Evolutionary conservation across 2,113 vertebrate species (phyloP).

Genomic region (Cololabis saira): DNA sequence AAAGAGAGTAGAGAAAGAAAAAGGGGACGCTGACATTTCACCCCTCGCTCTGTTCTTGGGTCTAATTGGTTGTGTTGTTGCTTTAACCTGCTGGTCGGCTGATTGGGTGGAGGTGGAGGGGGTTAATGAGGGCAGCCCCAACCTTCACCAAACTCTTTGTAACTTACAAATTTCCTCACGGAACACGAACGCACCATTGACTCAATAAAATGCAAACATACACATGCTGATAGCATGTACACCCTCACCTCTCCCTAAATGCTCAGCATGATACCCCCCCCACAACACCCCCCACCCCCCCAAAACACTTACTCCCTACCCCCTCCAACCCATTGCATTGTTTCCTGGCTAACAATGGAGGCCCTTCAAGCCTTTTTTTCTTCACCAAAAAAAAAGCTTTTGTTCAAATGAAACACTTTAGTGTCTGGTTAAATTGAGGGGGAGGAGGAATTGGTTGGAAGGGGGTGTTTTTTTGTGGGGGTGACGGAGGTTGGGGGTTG

Average conservation of each 20-base stretch:
- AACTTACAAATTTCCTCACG: constrained; percentile 50
- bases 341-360: constrained; percentile 85
- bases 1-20: constrained; percentile 35
- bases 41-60: constrained; percentile 74
- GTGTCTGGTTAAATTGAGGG: constrained; percentile 76
- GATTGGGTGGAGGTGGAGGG: constrained; percentile 71
- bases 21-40: constrained; percentile 83
- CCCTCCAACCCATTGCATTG: constrained; percentile 82
- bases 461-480: constrained; percentile 1
- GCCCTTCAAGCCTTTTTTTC: constrained; percentile 60
- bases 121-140: constrained; percentile 75
- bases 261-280: constrained; percentile 62
- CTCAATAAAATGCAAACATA: constrained; percentile 48
- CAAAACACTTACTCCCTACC: constrained; percentile 30
- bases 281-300: constrained; percentile 42
- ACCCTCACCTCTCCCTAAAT: constrained; percentile 44
- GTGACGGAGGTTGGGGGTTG: constrained; percentile 27
- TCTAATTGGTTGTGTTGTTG: constrained; percentile 88
- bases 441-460: constrained; percentile 56
- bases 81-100: constrained; percentile 83
- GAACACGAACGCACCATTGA: constrained; percentile 65
- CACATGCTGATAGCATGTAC: constrained; percentile 52
- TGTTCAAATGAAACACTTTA: constrained; percentile 82
- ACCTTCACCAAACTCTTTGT: constrained; percentile 76
- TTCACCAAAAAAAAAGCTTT: constrained; percentile 72